Percentiles rank a stretch among this genome's conserved stretches.
These are phyloP conservation scores for Oreochromis spilurus DNA, from an alignment of 2,113 vertebrate species.

Conservation along the genomic window DNA sequence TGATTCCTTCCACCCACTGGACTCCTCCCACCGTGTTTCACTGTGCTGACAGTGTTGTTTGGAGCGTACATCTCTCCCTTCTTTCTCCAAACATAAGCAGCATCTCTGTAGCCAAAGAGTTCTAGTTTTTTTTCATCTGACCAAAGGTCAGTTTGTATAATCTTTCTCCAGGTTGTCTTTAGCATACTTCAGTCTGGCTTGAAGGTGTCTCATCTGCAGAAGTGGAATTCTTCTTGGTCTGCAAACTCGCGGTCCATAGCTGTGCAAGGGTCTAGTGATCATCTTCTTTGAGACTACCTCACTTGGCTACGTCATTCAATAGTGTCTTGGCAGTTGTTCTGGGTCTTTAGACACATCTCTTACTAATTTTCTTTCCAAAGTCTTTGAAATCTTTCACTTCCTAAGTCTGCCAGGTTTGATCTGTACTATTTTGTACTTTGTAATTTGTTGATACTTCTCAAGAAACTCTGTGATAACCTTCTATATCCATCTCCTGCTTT, in stretches of 20 bases:
- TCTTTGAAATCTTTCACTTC: background rate
- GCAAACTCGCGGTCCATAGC: rapidly evolving
- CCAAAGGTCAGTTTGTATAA: background rate
- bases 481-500: too few relatives aligned
- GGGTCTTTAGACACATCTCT: background rate
- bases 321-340: background rate
- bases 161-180: background rate
- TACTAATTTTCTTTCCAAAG: background rate
- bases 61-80: background rate
- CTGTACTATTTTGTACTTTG: background rate
- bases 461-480: background rate
- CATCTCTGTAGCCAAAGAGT: background rate
- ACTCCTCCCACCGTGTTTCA: background rate
- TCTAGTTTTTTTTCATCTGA: background rate
- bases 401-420: background rate
- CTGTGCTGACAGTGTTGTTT: background rate
- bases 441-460: background rate
- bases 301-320: background rate
- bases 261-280: background rate
- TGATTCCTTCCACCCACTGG: background rate
- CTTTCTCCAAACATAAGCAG: background rate
- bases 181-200: background rate
- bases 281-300: background rate
- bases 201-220: background rate
- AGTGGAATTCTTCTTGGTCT: background rate